Evolutionary conservation across 2,113 vertebrate genomes (phyloP).

Genomic region (Malurus elegans): DNA sequence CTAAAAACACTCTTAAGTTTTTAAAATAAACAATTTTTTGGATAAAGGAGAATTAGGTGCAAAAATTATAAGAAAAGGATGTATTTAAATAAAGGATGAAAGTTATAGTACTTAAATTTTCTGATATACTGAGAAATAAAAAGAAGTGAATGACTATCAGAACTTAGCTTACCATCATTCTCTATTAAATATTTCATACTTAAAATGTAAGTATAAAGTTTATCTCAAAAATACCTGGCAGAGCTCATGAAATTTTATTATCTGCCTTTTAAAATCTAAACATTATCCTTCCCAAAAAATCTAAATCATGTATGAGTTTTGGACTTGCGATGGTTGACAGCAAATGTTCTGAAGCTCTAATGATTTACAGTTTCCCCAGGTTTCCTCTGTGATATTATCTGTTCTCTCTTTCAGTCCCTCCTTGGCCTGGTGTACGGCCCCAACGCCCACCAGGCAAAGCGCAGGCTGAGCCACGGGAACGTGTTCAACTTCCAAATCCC

Average conservation of each 20-base stretch:
- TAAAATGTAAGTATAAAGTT: background rate
- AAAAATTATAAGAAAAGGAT: background rate
- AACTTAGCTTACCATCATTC: background rate
- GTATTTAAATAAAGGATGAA: background rate
- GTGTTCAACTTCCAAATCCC: slow-evolving; percentile 83
- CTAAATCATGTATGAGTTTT: background rate
- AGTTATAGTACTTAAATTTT: background rate
- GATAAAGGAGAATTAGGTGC: background rate
- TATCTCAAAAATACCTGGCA: background rate
- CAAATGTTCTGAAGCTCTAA: background rate
- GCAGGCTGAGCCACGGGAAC: slow-evolving; percentile 83
- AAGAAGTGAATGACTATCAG: background rate
- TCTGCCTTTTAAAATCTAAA: background rate
- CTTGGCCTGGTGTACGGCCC: slow-evolving; percentile 63
- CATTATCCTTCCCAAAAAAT: background rate
- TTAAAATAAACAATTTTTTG: background rate
- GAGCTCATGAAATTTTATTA: background rate
- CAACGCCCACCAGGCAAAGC: slow-evolving; percentile 52
- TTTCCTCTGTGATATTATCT: background rate
- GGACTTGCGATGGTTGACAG: background rate
- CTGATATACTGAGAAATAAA: background rate
- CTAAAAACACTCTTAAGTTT: background rate
- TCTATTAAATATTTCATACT: background rate
- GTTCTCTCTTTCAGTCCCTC: slow-evolving; percentile 67
- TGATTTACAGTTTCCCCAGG: background rate